These are phyloP conservation scores for Carcina quercana DNA, from an alignment of 2,888 invertebrate species.

Conservation along the genomic window DNA sequence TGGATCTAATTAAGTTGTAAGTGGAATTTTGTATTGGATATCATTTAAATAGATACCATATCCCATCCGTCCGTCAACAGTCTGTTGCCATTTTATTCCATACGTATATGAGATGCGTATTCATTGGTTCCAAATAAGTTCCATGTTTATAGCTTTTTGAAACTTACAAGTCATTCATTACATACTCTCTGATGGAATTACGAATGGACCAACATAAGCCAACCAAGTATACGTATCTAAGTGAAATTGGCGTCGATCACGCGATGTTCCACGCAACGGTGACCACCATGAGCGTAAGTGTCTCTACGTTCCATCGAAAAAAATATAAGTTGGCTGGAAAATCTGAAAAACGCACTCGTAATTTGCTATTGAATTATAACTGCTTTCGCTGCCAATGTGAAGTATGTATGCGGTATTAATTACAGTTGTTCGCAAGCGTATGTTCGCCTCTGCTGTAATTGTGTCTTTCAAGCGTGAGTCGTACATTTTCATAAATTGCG, in stretches of 20 bases:
- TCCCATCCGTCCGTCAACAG: too few relatives aligned
- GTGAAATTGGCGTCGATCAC: constrained; percentile 54
- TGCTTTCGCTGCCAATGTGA: constrained; percentile 49
- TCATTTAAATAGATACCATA: too few relatives aligned
- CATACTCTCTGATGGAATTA: constrained; percentile 4
- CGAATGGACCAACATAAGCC: constrained; percentile 7
- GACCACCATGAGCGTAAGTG: constrained; percentile 49
- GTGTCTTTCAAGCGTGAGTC: too few relatives aligned
- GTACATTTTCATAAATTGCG: too few relatives aligned
- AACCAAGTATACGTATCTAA: constrained; percentile 23
- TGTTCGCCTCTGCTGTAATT: too few relatives aligned
- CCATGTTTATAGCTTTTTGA: too few relatives aligned
- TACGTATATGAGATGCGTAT: too few relatives aligned
- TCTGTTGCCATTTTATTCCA: too few relatives aligned
- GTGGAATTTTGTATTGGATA: too few relatives aligned
- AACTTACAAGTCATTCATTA: too few relatives aligned
- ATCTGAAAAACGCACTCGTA: constrained; percentile 50
- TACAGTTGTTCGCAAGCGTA: constrained; percentile 28
- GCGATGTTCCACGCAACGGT: constrained; percentile 56
- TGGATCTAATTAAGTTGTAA: too few relatives aligned
- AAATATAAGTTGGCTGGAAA: constrained; percentile 50
- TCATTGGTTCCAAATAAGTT: neutral
- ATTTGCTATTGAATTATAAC: constrained; percentile 51
- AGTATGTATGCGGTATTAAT: constrained; percentile 45
- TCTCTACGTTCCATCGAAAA: constrained; percentile 42